phyloP scores from a whole-genome alignment of 2,113 vertebrate genomes.

The Phocoena sinus region DNA sequence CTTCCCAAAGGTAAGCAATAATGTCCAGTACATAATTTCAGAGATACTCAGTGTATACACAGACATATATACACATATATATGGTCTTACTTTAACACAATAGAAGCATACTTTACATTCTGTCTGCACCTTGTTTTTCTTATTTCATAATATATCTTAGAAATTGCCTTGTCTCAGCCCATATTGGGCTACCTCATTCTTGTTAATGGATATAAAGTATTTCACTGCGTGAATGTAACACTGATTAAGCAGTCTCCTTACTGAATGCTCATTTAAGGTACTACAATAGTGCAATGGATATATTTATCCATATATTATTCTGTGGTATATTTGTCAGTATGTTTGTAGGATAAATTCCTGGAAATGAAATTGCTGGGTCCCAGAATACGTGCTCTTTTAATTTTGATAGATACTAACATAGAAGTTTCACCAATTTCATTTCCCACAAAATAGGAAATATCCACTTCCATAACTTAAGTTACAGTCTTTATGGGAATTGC shows the following conservation, averaged over 20 bases:
- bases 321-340: background rate
- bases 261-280: background rate
- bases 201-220: background rate
- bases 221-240: background rate
- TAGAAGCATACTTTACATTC: background rate
- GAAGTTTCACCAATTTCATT: background rate
- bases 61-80: background rate
- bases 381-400: background rate
- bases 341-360: background rate
- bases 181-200: background rate
- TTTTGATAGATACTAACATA: background rate
- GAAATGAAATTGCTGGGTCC: background rate
- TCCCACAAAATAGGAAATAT: background rate
- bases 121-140: background rate
- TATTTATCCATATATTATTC: background rate
- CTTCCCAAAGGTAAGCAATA: background rate
- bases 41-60: background rate
- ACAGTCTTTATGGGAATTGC: background rate
- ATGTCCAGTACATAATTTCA: background rate
- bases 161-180: background rate
- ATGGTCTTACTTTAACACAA: background rate
- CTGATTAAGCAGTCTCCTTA: background rate
- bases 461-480: background rate
- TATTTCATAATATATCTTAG: background rate
- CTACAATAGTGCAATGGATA: background rate